Percentiles rank a stretch among this genome's conserved stretches.
Evolutionary conservation across 1,140 invertebrate species (phyloP).

Genomic region (Atopsyche davidsoni): DNA sequence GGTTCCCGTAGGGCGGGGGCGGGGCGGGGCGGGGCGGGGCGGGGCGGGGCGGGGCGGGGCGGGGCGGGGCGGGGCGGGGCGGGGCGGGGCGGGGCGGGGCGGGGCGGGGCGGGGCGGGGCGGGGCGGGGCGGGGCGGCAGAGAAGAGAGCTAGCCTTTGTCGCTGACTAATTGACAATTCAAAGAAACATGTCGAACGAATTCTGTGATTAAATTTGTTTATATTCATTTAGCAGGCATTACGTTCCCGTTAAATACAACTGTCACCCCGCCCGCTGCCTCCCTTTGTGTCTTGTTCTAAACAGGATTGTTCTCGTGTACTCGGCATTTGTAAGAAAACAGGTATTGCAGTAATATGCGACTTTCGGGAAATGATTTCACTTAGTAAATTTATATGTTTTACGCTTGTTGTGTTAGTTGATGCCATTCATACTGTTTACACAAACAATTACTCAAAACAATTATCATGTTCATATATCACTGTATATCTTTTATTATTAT

Average conservation of each 20-base stretch:
- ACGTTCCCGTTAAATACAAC: conserved; percentile 27
- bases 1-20: conserved; percentile 17
- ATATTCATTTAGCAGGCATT: conserved; percentile 28
- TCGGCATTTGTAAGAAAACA: too few species aligned
- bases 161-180: conserved; percentile 32
- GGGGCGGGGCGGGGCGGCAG: conserved; percentile 32
- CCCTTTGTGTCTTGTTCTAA: too few species aligned
- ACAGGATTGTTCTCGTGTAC: too few species aligned
- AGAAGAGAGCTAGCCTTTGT: conserved; percentile 33
- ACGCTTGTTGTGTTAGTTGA: too few species aligned
- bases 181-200: conserved; percentile 32
- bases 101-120: conserved; percentile 28
- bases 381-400: too few species aligned
- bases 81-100: conserved; percentile 21
- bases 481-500: too few species aligned
- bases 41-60: conserved; percentile 4
- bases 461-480: too few species aligned
- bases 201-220: conserved; percentile 30
- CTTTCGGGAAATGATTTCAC: too few species aligned
- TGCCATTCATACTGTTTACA: too few species aligned
- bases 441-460: too few species aligned
- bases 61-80: conserved; percentile 14
- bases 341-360: too few species aligned
- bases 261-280: too few species aligned
- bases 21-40: neutral